A percentile compares a stretch with the other conserved stretches of the same genome.
Evolutionary conservation across 2,797 vertebrate genomes (phyloP).

Genomic region (Etheostoma perlongum): DNA sequence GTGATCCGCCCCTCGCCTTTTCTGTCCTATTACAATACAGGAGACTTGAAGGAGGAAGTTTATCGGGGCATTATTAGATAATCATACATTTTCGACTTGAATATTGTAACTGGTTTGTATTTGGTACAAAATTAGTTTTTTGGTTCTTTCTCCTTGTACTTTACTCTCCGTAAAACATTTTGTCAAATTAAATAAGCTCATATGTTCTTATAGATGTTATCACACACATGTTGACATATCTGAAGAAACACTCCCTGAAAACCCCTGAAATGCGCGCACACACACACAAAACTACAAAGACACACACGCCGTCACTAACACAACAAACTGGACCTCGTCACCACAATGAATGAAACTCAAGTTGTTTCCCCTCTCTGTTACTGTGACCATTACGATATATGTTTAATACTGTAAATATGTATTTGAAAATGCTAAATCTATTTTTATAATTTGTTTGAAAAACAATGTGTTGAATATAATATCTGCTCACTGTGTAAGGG

Average conservation of each 20-base stretch:
- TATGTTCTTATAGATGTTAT: constrained; percentile 43
- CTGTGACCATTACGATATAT: constrained; percentile 80
- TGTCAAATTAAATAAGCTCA: constrained; percentile 40
- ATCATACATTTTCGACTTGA: constrained; percentile 23
- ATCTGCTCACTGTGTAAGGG: constrained; percentile 85
- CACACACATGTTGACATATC: constrained; percentile 36
- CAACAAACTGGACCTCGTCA: constrained; percentile 50
- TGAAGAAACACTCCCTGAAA: constrained; percentile 20
- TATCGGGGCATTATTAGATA: constrained; percentile 42
- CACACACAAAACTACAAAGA: constrained; percentile 14
- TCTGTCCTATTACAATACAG: constrained; percentile 17
- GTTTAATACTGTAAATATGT: constrained; percentile 93
- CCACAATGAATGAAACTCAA: constrained; percentile 51
- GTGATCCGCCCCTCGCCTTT: constrained; percentile 30
- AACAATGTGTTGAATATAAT: constrained; percentile 86
- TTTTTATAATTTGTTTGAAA: constrained; percentile 93
- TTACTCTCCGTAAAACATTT: constrained; percentile 33
- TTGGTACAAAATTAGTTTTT: constrained; percentile 38
- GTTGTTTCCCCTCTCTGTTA: constrained; percentile 45
- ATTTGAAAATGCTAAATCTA: constrained; percentile 91
- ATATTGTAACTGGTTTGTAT: constrained; percentile 55
- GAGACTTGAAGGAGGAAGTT: constrained; percentile 32
- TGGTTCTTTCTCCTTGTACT: constrained; percentile 5
- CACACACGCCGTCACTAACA: constrained; percentile 18
- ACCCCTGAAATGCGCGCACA: constrained; percentile 14